A percentile compares a stretch with the other conserved stretches of the same genome.
Conservation (phyloP, 2,797 vertebrate species). For the Siniperca undulata region DNA sequence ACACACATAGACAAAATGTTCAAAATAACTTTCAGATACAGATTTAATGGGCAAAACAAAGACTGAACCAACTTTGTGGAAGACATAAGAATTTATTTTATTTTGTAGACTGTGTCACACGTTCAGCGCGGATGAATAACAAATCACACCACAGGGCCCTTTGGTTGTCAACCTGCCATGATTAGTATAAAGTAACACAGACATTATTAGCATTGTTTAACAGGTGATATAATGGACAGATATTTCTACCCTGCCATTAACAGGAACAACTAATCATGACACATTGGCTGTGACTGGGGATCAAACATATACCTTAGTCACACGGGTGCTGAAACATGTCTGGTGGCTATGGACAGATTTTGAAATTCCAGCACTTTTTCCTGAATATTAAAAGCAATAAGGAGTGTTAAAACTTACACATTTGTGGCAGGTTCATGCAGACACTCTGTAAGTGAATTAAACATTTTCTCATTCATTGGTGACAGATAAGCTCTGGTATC, state of each 20-base stretch:
- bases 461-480: slow-evolving; percentile 29
- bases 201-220: slow-evolving; percentile 21
- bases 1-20: neutral
- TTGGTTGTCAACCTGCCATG: slow-evolving; percentile 32
- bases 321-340: slow-evolving; percentile 27
- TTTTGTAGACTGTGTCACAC: neutral
- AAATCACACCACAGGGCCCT: slow-evolving; percentile 1
- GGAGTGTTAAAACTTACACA: slow-evolving; percentile 29
- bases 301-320: slow-evolving; percentile 30
- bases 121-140: neutral
- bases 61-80: neutral
- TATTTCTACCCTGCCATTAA: slow-evolving; percentile 31
- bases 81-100: slow-evolving; percentile 11
- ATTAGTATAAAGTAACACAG: slow-evolving; percentile 28
- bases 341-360: slow-evolving; percentile 23
- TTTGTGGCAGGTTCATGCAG: slow-evolving; percentile 49
- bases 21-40: neutral
- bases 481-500: slow-evolving; percentile 47
- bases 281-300: slow-evolving; percentile 9
- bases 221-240: slow-evolving; percentile 36
- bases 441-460: slow-evolving; percentile 33
- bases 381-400: slow-evolving; percentile 44
- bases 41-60: neutral
- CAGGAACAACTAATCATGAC: slow-evolving; percentile 33
- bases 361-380: slow-evolving; percentile 33